Conservation (phyloP, 1,140 invertebrate genomes). For the Trinorchestia longiramus region DNA sequence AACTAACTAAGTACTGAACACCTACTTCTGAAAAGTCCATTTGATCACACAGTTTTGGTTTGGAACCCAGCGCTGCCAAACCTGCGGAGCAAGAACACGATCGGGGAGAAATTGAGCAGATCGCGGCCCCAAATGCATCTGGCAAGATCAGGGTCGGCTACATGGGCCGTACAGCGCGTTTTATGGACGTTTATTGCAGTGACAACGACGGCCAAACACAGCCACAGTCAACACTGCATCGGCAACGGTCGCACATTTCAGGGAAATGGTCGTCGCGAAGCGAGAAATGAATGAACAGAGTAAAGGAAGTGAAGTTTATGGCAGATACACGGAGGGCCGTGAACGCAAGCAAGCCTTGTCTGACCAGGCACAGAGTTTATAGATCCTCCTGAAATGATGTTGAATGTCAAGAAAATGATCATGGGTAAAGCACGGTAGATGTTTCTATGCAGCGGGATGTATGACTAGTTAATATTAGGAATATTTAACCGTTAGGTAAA, state of each 20-base stretch:
- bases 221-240: neutral
- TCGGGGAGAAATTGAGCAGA: neutral
- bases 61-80: neutral
- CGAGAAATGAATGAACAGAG: neutral
- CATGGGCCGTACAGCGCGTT: neutral
- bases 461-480: no score
- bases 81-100: neutral
- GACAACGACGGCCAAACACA: neutral
- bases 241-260: neutral
- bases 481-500: no score
- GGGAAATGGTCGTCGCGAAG: neutral
- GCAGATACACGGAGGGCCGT: no score
- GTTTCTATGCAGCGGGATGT: no score
- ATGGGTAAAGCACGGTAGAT: no score
- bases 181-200: slow-evolving; percentile 1
- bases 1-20: neutral
- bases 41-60: neutral
- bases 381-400: no score
- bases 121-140: neutral
- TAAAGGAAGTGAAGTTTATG: neutral
- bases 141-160: neutral
- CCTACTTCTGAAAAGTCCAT: neutral
- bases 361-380: no score
- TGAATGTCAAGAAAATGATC: no score
- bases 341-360: no score